Evolutionary conservation across 2,888 invertebrate species (phyloP).

Genomic region (Alloscopus bannaensis): DNA sequence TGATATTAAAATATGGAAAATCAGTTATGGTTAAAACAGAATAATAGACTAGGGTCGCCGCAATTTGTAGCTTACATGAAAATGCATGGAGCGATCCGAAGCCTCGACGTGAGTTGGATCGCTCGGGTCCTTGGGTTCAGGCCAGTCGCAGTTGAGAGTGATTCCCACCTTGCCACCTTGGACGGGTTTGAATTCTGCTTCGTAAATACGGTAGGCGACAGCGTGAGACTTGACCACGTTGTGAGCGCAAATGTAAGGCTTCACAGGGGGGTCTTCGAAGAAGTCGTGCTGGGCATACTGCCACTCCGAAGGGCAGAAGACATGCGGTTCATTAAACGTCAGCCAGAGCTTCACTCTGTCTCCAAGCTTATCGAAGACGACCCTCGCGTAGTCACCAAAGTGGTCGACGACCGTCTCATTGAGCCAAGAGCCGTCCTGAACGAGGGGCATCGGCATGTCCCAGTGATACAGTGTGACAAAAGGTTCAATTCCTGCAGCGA

Average conservation of each 20-base stretch:
- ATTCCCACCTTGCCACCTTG: conserved; percentile 60
- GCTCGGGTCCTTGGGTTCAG: conserved; percentile 45
- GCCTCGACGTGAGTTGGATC: conserved; percentile 63
- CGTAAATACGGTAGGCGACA: conserved; percentile 74
- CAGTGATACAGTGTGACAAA: conserved; percentile 81
- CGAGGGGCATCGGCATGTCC: conserved; percentile 79
- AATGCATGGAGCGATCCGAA: conserved; percentile 58
- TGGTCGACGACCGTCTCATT: conserved; percentile 77
- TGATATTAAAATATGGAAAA: conserved; percentile 29
- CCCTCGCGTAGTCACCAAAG: conserved; percentile 78
- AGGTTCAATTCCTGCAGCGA: conserved; percentile 75
- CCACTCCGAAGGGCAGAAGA: conserved; percentile 41
- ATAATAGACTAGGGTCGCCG: too few relatives aligned
- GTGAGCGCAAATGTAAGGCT: conserved; percentile 74
- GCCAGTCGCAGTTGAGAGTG: conserved; percentile 53
- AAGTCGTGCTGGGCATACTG: conserved; percentile 75
- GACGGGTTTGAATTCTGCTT: conserved; percentile 68
- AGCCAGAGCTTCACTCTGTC: conserved; percentile 75
- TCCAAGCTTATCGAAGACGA: conserved; percentile 77
- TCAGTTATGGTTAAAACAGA: too few relatives aligned
- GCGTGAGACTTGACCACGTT: conserved; percentile 70
- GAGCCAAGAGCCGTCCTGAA: conserved; percentile 75
- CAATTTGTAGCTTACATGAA: conserved; percentile 50
- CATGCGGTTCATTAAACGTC: conserved; percentile 46
- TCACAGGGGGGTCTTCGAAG: conserved; percentile 29